Evolutionary conservation across 2,113 vertebrate genomes (phyloP).

Genomic region (Poicephalus meyeri): DNA sequence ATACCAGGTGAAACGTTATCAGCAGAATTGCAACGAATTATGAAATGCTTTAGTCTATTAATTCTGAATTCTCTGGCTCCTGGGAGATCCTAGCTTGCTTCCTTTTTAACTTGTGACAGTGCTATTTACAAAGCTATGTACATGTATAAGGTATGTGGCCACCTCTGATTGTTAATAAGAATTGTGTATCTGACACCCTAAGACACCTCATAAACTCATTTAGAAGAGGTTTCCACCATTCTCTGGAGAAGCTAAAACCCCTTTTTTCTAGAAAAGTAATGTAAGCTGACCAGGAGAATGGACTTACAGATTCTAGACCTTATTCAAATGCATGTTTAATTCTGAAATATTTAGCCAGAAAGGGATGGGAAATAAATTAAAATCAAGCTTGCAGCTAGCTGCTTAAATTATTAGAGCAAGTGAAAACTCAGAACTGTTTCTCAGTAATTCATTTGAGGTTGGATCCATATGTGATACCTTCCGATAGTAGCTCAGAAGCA

Average conservation of each 20-base stretch:
- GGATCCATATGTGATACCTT: background rate
- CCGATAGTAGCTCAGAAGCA: background rate
- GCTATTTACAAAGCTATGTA: background rate
- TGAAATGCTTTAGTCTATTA: background rate
- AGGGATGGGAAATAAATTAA: background rate
- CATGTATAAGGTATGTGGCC: background rate
- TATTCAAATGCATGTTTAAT: background rate
- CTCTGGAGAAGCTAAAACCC: background rate
- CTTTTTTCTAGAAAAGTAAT: background rate
- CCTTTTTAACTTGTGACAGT: background rate
- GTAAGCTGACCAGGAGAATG: background rate
- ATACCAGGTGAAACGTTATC: background rate
- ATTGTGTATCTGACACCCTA: background rate
- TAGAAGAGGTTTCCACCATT: background rate
- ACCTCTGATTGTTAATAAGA: background rate
- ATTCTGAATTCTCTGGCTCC: background rate
- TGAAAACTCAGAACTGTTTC: background rate
- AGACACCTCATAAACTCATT: background rate
- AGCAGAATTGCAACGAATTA: background rate
- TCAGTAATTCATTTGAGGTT: background rate
- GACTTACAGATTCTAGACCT: background rate
- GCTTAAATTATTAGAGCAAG: background rate
- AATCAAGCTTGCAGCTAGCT: background rate
- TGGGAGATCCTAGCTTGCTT: background rate
- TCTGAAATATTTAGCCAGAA: background rate